Evolutionary conservation across 2,113 vertebrate genomes (phyloP), one percentile per base, ranked within the genome.

Genomic region (Bufo bufo): DNA sequence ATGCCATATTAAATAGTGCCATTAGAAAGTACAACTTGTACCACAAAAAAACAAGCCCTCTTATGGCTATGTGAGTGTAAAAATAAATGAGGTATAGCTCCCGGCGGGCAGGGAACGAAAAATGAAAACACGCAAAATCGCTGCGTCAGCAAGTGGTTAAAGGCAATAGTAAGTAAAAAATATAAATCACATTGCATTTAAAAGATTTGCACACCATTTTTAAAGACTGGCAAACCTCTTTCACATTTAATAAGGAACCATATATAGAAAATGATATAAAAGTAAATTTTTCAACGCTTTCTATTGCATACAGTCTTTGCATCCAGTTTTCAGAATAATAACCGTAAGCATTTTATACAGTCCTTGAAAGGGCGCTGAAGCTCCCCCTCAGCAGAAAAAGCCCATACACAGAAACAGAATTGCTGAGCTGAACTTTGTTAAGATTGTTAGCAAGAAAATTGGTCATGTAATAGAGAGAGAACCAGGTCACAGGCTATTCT

Each of bases 291-390:
- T n/a, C 2, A 8, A 12, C 16, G 12, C n/a, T 66, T 23, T 23
- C 12, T 13, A 71, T 45, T 79, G 50, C 6, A 58, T 43, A 56
- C 52, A 0, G 10, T 82, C 8, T 61, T 7, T 77, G 58, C 61
- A 77, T 85, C 72, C 74, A 50, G 14, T 86, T 77, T 33, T 45
- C 20, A 77, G 12, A 85, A 65, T 1, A 61, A 65, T n/a, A 65
- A 85, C n/a, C n/a, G 69, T 74, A 58, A 56, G 83, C 83, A 75
- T 75, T 75, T 85, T 85, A 58, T 58, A 43, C 49, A 56, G 45
- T 86, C 85, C 47, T 86, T 86, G 72, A 86, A 65, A 85, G 66
- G 58, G 47, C 47, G 33, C 4, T 12, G 19, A 77, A 19, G 54
- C 43, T 59, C 23, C 69, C 77, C 65, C 33, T 75, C 66, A 85